These are phyloP conservation scores for Siniperca knerii DNA, from an alignment of 2,113 vertebrate genomes.

Conservation along the genomic window DNA sequence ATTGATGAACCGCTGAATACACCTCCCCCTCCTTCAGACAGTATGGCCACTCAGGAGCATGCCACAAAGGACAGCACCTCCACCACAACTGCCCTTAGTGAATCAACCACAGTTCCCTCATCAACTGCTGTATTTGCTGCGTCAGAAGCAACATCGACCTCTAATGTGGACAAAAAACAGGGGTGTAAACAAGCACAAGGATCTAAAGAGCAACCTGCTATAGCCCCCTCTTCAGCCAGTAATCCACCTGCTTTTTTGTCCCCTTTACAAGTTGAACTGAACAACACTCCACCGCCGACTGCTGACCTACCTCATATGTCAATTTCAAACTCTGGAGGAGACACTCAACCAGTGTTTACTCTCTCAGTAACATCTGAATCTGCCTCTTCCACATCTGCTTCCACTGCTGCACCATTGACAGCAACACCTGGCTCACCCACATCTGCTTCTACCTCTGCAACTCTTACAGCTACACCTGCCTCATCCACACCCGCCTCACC, in stretches of 20 bases:
- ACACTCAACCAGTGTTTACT: conserved; percentile 22
- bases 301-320: conserved; percentile 28
- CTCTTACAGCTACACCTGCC: conserved; percentile 12
- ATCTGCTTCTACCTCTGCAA: conserved; percentile 22
- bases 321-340: conserved; percentile 16
- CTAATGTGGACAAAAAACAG: conserved; percentile 17
- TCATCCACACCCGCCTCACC: conserved; percentile 26
- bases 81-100: neutral
- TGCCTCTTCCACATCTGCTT: conserved; percentile 18
- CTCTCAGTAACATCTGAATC: conserved; percentile 15
- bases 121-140: conserved; percentile 16
- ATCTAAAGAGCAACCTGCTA: neutral
- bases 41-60: conserved; percentile 21
- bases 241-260: conserved; percentile 16
- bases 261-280: conserved; percentile 40
- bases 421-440: conserved; percentile 1
- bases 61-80: conserved; percentile 29
- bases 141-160: neutral
- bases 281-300: neutral
- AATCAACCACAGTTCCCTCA: neutral
- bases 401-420: neutral
- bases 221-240: neutral
- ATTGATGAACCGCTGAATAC: conserved; percentile 63
- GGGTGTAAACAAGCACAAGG: conserved; percentile 29
- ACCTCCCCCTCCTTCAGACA: conserved; percentile 41